Percentiles rank a stretch among this genome's conserved stretches.
These are phyloP conservation scores for Drosophila conformis DNA, from an alignment of 2,888 invertebrate species.

Conservation along the genomic window DNA sequence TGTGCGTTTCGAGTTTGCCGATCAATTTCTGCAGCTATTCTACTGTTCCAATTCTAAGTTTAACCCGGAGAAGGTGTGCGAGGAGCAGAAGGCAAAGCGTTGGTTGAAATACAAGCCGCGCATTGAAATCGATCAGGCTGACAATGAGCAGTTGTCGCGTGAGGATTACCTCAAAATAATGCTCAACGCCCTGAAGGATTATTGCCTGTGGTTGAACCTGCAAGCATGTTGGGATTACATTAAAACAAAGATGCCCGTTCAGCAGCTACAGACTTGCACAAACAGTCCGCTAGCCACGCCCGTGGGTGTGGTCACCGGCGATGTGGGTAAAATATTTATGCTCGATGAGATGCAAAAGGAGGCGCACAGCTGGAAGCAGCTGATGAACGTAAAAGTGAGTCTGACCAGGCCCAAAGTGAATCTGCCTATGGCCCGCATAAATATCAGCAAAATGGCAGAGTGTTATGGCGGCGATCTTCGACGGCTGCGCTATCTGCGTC, in stretches of 20 bases:
- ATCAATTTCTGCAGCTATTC: conserved; percentile 79
- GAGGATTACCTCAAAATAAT: conserved; percentile 79
- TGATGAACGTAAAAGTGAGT: conserved; percentile 64
- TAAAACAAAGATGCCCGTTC: conserved; percentile 49
- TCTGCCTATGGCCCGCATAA: conserved; percentile 67
- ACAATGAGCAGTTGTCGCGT: conserved; percentile 65
- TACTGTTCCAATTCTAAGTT: conserved; percentile 67
- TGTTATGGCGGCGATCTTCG: conserved; percentile 56
- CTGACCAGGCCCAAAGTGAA: conserved; percentile 67
- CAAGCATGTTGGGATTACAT: conserved; percentile 69
- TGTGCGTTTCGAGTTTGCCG: conserved; percentile 79
- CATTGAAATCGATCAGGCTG: conserved; percentile 42
- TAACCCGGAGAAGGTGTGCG: conserved; percentile 76
- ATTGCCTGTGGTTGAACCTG: conserved; percentile 75
- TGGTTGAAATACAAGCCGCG: conserved; percentile 77
- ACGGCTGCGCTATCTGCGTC: conserved; percentile 51
- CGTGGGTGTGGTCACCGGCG: conserved; percentile 55
- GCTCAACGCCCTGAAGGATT: conserved; percentile 74
- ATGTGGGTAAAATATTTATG: conserved; percentile 58
- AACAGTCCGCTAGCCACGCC: conserved; percentile 56
- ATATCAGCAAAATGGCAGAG: conserved; percentile 42
- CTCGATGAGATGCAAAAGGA: conserved; percentile 64
- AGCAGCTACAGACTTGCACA: conserved; percentile 58
- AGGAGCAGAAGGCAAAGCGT: conserved; percentile 72
- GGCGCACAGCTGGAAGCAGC: conserved; percentile 59